These are phyloP conservation scores for Cavia porcellus DNA, from an alignment of 2,113 vertebrate genomes.

Conservation along the genomic window DNA sequence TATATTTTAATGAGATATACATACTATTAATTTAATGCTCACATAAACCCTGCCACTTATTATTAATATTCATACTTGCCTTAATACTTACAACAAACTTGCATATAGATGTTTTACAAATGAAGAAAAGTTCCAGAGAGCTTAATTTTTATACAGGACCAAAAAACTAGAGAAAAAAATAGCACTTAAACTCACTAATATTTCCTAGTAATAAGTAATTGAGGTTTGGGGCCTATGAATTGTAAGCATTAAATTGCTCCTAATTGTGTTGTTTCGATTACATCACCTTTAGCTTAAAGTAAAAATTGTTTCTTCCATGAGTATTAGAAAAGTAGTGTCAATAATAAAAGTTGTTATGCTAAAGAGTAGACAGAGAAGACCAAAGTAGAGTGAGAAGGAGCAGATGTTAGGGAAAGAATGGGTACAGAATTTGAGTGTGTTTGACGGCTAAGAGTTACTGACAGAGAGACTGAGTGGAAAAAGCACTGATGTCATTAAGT, in stretches of 20 bases:
- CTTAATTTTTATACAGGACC: background rate
- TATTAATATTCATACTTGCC: background rate
- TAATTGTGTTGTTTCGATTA: background rate
- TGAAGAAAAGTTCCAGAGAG: background rate
- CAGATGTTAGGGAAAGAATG: background rate
- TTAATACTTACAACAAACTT: background rate
- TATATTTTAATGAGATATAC: background rate
- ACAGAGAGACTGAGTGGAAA: background rate
- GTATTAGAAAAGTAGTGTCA: background rate
- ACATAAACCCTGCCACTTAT: background rate
- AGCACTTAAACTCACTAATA: background rate
- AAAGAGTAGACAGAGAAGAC: background rate
- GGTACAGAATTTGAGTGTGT: background rate
- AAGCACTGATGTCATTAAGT: background rate
- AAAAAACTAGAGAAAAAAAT: background rate
- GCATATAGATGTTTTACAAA: conserved; percentile 12
- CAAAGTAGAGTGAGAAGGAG: background rate
- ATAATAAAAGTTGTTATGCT: background rate
- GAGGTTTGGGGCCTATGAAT: background rate
- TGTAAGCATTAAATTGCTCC: background rate
- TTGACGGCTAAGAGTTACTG: background rate
- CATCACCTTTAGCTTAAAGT: background rate
- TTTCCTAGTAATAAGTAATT: background rate
- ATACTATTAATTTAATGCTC: background rate
- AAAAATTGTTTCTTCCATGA: background rate